Percentiles rank a stretch among this genome's conserved stretches.
Conservation (phyloP, 53 echinoderm and acorn worm genomes). For the Luidia sarsii region DNA sequence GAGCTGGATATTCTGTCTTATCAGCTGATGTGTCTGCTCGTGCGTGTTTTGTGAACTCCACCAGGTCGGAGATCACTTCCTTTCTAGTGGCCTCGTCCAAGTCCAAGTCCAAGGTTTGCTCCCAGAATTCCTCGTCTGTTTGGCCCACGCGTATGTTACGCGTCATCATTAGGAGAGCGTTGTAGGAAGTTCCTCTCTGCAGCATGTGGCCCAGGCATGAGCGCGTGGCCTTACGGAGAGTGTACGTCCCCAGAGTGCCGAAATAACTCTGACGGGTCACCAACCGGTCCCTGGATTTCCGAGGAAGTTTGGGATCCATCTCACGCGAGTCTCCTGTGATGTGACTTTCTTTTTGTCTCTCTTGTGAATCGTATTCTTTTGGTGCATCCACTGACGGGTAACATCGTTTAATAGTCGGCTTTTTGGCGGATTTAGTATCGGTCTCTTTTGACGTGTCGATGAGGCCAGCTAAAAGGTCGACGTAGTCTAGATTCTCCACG, state of each 20-base stretch:
- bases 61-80: slow-evolving; percentile 15
- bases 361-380: neutral
- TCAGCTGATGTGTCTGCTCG: slow-evolving; percentile 1
- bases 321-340: neutral
- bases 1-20: too few relatives aligned
- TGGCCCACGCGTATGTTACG: slow-evolving; percentile 1
- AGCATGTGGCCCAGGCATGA: slow-evolving; percentile 16
- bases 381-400: neutral
- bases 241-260: slow-evolving; percentile 12
- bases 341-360: neutral
- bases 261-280: slow-evolving; percentile 8
- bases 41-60: neutral
- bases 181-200: slow-evolving; percentile 13
- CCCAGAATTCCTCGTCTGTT: slow-evolving; percentile 8
- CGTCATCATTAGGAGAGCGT: slow-evolving; percentile 14
- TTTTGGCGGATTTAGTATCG: too few relatives aligned
- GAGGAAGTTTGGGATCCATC: neutral
- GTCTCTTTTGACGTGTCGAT: neutral
- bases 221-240: neutral
- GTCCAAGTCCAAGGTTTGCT: slow-evolving; percentile 1
- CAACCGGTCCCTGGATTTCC: slow-evolving; percentile 1
- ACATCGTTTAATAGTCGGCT: neutral
- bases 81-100: slow-evolving; percentile 7
- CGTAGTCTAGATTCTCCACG: slow-evolving; percentile 2
- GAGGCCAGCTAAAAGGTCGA: neutral